A percentile compares a stretch with the other conserved stretches of the same genome.
These are phyloP conservation scores for Lota lota DNA, from an alignment of 2,113 vertebrate genomes.

Conservation along the genomic window DNA sequence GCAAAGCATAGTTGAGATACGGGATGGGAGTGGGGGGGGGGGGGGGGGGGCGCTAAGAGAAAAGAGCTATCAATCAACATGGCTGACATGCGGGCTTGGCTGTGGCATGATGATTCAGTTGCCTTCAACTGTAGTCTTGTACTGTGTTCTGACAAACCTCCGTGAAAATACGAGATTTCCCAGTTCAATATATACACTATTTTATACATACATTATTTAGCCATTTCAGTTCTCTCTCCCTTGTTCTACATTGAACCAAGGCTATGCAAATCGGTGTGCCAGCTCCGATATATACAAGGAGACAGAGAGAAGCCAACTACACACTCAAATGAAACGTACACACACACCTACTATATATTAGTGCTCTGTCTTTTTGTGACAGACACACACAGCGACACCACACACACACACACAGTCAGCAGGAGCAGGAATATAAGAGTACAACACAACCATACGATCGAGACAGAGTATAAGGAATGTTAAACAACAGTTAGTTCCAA, in stretches of 20 bases:
- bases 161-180: conserved; percentile 14
- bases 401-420: no score
- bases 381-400: no score
- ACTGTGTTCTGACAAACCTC: conserved; percentile 26
- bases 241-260: conserved; percentile 16
- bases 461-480: no score
- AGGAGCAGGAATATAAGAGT: no score
- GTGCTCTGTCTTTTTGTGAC: no score
- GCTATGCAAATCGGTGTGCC: conserved; percentile 9
- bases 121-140: conserved; percentile 20
- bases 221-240: conserved; percentile 15
- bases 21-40: conserved; percentile 13
- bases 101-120: conserved; percentile 27
- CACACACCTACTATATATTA: not conserved
- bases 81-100: conserved; percentile 43
- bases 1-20: conserved; percentile 32
- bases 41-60: conserved; percentile 14
- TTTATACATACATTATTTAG: conserved; percentile 30
- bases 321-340: not conserved
- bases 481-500: no score
- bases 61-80: conserved; percentile 52
- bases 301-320: conserved; percentile 14
- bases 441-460: no score
- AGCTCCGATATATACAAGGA: conserved; percentile 9
- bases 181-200: conserved; percentile 5